Base-by-base conservation (phyloP, 2,797 vertebrate genomes). In the Phalanger gymnotis region DNA sequence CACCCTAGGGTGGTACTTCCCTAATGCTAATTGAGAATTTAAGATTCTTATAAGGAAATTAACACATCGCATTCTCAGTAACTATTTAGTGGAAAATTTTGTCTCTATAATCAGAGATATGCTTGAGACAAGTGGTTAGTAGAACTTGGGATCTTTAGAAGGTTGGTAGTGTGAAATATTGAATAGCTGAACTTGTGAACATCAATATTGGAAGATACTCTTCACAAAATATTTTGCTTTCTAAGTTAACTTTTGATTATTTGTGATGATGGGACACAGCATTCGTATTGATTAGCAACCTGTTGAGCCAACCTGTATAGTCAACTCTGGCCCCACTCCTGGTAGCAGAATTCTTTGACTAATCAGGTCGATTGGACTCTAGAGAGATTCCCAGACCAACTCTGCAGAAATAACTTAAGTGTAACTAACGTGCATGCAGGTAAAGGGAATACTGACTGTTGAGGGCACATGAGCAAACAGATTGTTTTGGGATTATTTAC, bases 1-100 rank as follows among this genome's bases (percentile, higher is more conserved):
- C 57, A 22, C 9, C 90, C 91, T 95, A 92, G 51, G 52, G 87
- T 66, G 47, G 16, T 61, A 89, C 40, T 56, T 93, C 92, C 47
- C 92, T 13, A 93, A 90, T 90, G 73, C 22, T 47, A 47, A 81
- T 47, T 81, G 19, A 81, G 25, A 81, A 93, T 96, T 93, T 87
- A 89, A 61, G 89, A 58, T 87, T 28, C 92, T 73, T 87, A 53
- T 51, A 53, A 90, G 54, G 91, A 92, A 90, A 57, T 40, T 89
- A 57, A 95, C n/a, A 81, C n/a, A 31, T 40, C 25, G 40, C 54
- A 96, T 34, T 81, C n/a, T 53, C 1, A 47, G 4, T 55, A 53
- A 90, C 57, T 56, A 2, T 25, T 34, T 58, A n/a, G 90, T n/a
- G 54, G 58, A 90, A 54, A 90, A 56, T 51, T 1, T 94, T 53